Base-by-base conservation (phyloP, 2,888 invertebrate species). In the Drosophila longiperda region DNA sequence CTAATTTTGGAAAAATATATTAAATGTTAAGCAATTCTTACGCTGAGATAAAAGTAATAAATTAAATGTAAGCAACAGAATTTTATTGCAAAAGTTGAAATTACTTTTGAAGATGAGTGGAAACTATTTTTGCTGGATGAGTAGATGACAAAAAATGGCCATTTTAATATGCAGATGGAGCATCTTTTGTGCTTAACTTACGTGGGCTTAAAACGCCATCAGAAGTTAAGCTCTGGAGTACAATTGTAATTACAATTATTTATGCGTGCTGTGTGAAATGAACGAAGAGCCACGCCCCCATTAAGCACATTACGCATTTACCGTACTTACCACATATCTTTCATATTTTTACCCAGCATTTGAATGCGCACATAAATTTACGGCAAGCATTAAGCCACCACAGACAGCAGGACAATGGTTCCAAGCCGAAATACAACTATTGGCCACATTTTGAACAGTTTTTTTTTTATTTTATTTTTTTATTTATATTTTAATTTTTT, bases 181-280 rank as follows among this genome's bases (percentile, higher is more conserved):
- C 6, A 49, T 64, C 23, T 50, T 58, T 58, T 55, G 40, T 29
- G 32, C 17, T 12, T 34, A 42, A 33, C 63, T 48, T 49, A 62
- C 17, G 57, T 33, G 49, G 58, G 63, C 73, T 83, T 81, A 74
- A 82, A 71, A 65, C 75, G 53, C 60, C 32, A 50, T 54, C 68
- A 79, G 70, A 82, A 75, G 82, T 82, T 84, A 84, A 82, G 84
- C 82, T 70, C 49, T 45, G 49, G 52, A 52, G 48, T 57, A 49
- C 54, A 60, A 82, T 75, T 82, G 85, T 79, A 82, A 72, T 75
- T 75, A 83, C 75, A 78, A 71, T 87, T 74, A 82, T 82, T 68
- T 76, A 82, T 73, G 83, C 76, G 66, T 64, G 58, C 61, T 65
- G 49, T 40, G 29, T 29, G 26, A 66, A 62, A 62, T n/a, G 33